Conservation (phyloP, 1,140 invertebrate species). For the Arion vulgaris region DNA sequence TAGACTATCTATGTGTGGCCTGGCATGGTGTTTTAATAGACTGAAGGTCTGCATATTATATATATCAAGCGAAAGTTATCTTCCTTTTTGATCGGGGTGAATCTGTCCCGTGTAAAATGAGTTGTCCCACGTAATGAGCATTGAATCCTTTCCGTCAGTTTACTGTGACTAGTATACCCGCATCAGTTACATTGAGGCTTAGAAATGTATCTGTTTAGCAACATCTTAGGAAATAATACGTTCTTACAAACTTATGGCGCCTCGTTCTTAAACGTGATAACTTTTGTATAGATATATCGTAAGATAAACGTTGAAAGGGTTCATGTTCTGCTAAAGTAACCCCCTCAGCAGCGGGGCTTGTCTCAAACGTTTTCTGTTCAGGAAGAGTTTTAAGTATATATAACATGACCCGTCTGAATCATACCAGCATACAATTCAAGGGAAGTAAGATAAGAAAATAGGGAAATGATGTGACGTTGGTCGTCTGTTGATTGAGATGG, state of each 20-base stretch:
- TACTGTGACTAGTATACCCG: neutral
- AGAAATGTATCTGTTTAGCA: neutral
- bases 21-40: too few relatives aligned
- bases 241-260: neutral
- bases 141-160: neutral
- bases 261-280: neutral
- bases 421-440: neutral
- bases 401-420: neutral
- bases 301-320: neutral
- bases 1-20: too few relatives aligned
- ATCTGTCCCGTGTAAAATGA: neutral
- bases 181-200: neutral
- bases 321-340: neutral
- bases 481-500: neutral
- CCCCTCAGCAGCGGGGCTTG: neutral
- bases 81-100: neutral
- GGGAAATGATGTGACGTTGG: slow-evolving; percentile 72
- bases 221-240: neutral
- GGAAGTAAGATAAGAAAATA: slow-evolving; percentile 1
- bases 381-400: neutral
- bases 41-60: too few relatives aligned
- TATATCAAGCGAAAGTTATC: neutral
- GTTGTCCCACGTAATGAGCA: neutral
- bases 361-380: neutral
- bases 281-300: neutral